Base-by-base conservation (phyloP, 1,140 invertebrate genomes). In the Penaeus chinensis region DNA sequence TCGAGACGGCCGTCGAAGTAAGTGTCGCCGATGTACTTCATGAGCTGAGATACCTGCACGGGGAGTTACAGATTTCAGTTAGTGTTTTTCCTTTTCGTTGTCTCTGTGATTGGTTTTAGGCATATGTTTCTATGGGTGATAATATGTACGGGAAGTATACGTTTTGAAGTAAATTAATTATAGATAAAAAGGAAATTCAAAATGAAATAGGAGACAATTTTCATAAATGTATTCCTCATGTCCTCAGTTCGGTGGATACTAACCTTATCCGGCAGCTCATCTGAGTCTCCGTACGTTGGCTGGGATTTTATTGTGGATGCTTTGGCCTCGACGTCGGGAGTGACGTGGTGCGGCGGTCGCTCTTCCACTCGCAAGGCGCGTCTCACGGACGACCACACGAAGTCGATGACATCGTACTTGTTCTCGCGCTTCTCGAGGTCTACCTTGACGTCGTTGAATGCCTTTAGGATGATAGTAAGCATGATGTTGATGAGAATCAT, bases 401-500 rank as follows among this genome's bases (percentile, higher is more conserved):
- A 90, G 60, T 90, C 84, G 47, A 90, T 85, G 22, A 90, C 63
- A 62, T 90, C 84, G 22, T 88, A 88, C 27, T 83, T 84, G 66
- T 90, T 90, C 27, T 82, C 47, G n/a, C 47, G 82, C 5, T 84
- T 71, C 42, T 61, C 66, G 13, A 90, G 47, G 22, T 90, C 89
- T 8, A 81, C 54, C 80, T 90, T 90, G 13, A 90, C 91, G 19
- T 90, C 85, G 80, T 93, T 91, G 91, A 94, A 94, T 3, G 93
- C 92, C 74, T 93, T 93, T 61, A 94, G 93, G 60, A 94, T 92
- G 85, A 94, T 94, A 0, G 93, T 94, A 22, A 94, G 91, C 90
- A 94, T 93, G 91, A 94, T 93, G 90, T 94, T 94, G 84, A 94
- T 91, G 27, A 94, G 91, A 74, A 94, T 92, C 85, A 94, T 94